Base-by-base conservation (phyloP, 2,888 invertebrate species). In the Spodoptera littoralis region DNA sequence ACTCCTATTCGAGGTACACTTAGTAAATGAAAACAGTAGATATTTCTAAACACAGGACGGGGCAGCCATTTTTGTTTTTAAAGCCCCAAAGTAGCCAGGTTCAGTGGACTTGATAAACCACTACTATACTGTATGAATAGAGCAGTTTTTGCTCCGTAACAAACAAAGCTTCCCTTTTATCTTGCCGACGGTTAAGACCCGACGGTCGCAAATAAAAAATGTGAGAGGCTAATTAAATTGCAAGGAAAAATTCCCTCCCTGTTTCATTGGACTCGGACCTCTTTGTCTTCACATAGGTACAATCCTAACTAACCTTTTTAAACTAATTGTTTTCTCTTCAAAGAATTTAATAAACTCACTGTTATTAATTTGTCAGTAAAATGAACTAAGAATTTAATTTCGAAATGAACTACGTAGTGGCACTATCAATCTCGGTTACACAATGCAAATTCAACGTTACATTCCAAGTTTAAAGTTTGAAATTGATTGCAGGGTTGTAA, bases 361-460 rank as follows among this genome's bases (percentile, higher is more conserved):
- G 56, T 41, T 46, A 56, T 46, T 24, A 60, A 22, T 49, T 48
- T 36, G 36, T 36, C 22, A 12, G n/a, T 47, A 41, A 60, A 57
- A 64, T 53, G 49, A 62, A 70, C 61, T 80, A 70, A 65, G 66
- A 68, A 72, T 75, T 80, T 67, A 43, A 67, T 65, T 65, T 60
- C 36, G 65, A 57, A 60, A 59, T 44, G 48, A 61, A 44, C 53
- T n/a, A 51, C 18, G 2, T 27, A 51, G 44, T 51, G 42, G 42
- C 48, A n/a, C 47, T 36, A 52, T 56, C 18, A 50, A 22, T 60
- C 4, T n/a, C 30, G 11, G 4, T 11, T 0, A 4, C 2, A 27
- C 57, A 44, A 60, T 13, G 41, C 0, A 68, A 51, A 65, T 11
- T 22, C 12, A n/a, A 63, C 69, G 41, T 9, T 68, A 65, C 9